These are phyloP conservation scores for Ammodramus savannarum DNA, from an alignment of 2,113 vertebrate genomes.

Conservation along the genomic window DNA sequence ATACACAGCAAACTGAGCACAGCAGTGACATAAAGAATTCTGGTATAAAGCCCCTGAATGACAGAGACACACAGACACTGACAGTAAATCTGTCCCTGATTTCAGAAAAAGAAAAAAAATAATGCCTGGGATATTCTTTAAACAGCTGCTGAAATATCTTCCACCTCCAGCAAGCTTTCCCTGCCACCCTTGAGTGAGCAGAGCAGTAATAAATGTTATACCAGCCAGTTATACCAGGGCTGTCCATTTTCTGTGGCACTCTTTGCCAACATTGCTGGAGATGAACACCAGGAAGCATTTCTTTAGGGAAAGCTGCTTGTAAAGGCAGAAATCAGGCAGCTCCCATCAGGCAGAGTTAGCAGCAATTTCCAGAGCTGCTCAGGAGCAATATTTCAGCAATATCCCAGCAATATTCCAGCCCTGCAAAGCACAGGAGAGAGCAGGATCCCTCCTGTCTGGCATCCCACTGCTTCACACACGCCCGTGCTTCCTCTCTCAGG, in stretches of 20 bases:
- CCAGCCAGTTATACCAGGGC: neutral
- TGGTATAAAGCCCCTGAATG: neutral
- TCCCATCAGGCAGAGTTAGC: neutral
- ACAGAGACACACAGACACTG: neutral
- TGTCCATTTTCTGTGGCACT: neutral
- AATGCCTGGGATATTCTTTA: neutral
- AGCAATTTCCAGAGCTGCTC: neutral
- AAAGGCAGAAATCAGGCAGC: neutral
- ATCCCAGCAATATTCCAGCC: neutral
- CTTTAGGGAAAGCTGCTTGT: neutral
- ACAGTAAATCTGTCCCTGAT: neutral
- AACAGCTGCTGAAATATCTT: neutral
- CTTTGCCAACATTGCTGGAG: neutral
- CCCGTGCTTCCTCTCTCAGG: neutral
- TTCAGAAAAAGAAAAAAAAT: neutral
- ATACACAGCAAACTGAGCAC: neutral
- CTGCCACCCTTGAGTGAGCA: neutral
- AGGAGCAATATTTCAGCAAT: neutral
- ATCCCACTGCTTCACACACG: conserved; percentile 14
- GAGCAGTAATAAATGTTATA: neutral
- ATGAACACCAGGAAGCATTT: neutral
- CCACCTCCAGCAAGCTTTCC: neutral
- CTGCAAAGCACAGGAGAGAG: neutral
- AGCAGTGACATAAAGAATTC: neutral
- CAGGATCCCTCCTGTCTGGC: neutral